Evolutionary conservation across 2,797 vertebrate species (phyloP).

Genomic region (Chlorospingus semifuscus): DNA sequence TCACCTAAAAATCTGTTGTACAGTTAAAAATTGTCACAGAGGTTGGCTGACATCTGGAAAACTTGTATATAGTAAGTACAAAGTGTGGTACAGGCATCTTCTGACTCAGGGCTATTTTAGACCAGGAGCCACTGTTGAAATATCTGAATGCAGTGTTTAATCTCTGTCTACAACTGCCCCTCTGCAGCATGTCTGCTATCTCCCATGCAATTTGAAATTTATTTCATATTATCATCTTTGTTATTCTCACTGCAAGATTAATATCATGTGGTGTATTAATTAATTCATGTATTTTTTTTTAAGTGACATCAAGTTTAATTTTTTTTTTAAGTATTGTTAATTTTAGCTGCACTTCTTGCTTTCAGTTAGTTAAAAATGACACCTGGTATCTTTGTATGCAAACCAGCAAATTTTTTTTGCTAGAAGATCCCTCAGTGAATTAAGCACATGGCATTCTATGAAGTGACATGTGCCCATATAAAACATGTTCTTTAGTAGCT

Average conservation of each 20-base stretch:
- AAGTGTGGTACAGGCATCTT: not conserved
- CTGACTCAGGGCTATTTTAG: not conserved
- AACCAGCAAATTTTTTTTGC: not conserved
- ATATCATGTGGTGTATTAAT: not conserved
- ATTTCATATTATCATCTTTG: not conserved
- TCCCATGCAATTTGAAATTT: not conserved
- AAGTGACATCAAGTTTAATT: not conserved
- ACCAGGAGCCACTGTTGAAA: not conserved
- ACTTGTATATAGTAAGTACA: not conserved
- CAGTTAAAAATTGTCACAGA: not conserved
- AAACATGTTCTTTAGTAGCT: not conserved
- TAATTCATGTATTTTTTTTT: not conserved
- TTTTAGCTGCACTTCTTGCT: not conserved
- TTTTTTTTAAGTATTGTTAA: not conserved
- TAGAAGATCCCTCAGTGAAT: not conserved
- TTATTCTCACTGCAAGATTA: not conserved
- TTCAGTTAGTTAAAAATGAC: not conserved
- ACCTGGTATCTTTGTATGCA: not conserved
- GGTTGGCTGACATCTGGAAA: not conserved
- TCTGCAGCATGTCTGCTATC: not conserved
- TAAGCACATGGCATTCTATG: not conserved
- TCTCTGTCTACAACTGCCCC: not conserved
- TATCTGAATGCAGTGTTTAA: not conserved
- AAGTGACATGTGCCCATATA: not conserved
- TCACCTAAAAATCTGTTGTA: slow-evolving; percentile 3